Percentiles rank a stretch among this genome's conserved stretches.
Evolutionary conservation across 1,140 invertebrate species (phyloP).

Genomic region (Cyclina sinensis): DNA sequence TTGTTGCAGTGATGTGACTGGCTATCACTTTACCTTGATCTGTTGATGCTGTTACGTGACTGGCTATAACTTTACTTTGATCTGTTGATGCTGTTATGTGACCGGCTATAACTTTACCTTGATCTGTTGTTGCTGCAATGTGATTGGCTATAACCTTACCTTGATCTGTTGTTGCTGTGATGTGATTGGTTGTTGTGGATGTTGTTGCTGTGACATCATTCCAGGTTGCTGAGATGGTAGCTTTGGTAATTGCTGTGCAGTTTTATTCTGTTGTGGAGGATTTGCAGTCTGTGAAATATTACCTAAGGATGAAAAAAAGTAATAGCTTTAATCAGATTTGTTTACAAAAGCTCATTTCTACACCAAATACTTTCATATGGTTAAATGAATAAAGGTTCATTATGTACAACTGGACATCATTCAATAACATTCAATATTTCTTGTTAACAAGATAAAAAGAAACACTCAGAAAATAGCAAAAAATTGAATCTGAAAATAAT

Average conservation of each 20-base stretch:
- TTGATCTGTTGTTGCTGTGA: conserved; percentile 6
- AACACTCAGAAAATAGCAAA: too few relatives aligned
- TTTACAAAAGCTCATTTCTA: too few relatives aligned
- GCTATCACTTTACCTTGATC: background rate
- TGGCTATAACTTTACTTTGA: conserved; percentile 25
- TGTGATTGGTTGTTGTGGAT: conserved; percentile 7
- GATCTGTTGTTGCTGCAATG: background rate
- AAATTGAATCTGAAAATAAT: too few relatives aligned
- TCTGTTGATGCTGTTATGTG: conserved; percentile 30
- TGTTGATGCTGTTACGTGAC: background rate
- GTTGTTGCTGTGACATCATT: conserved; percentile 19
- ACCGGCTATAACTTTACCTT: background rate
- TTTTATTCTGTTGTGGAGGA: background rate
- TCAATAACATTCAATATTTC: too few relatives aligned
- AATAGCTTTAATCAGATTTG: too few relatives aligned
- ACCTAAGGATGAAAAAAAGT: background rate
- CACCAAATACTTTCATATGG: too few relatives aligned
- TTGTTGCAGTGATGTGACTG: background rate
- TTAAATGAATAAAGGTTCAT: too few relatives aligned
- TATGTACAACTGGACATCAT: too few relatives aligned
- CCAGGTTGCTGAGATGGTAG: conserved; percentile 7
- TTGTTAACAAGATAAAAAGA: too few relatives aligned
- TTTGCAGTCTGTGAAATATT: background rate
- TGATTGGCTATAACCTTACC: background rate
- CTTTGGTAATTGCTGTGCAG: background rate